phyloP scores from a whole-genome alignment of 2,888 invertebrate genomes.

The Troides aeacus region DNA sequence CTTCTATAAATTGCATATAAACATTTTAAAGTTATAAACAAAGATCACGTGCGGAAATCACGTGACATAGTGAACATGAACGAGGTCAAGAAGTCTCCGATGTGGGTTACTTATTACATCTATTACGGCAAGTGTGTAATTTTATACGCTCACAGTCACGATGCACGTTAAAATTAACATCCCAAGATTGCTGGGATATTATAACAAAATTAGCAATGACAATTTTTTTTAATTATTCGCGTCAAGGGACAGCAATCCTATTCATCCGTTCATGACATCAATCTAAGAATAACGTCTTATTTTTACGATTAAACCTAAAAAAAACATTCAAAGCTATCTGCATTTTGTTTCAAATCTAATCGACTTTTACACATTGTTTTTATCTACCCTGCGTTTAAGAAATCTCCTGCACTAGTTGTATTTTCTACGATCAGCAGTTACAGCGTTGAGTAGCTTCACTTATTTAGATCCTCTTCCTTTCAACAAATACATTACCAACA shows the following conservation, averaged over 20 bases:
- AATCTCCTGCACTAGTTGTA: neutral
- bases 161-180: constrained; percentile 36
- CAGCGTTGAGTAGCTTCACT: neutral
- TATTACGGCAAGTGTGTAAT: constrained; percentile 59
- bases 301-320: neutral
- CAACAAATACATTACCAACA: no score
- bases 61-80: constrained; percentile 18
- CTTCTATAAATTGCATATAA: neutral
- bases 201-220: constrained; percentile 33
- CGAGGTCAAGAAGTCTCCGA: constrained; percentile 54
- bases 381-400: no score
- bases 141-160: constrained; percentile 53
- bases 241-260: neutral
- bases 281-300: neutral
- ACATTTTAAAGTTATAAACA: constrained; percentile 1
- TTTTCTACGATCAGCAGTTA: neutral
- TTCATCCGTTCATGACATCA: neutral
- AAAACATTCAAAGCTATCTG: neutral
- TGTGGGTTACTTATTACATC: constrained; percentile 48
- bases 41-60: constrained; percentile 17
- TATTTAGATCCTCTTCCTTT: no score
- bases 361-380: neutral
- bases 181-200: constrained; percentile 28
- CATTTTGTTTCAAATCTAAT: neutral
- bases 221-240: constrained; percentile 15